These are phyloP conservation scores for Odontophorus gujanensis DNA, from an alignment of 2,113 vertebrate genomes.

Conservation along the genomic window DNA sequence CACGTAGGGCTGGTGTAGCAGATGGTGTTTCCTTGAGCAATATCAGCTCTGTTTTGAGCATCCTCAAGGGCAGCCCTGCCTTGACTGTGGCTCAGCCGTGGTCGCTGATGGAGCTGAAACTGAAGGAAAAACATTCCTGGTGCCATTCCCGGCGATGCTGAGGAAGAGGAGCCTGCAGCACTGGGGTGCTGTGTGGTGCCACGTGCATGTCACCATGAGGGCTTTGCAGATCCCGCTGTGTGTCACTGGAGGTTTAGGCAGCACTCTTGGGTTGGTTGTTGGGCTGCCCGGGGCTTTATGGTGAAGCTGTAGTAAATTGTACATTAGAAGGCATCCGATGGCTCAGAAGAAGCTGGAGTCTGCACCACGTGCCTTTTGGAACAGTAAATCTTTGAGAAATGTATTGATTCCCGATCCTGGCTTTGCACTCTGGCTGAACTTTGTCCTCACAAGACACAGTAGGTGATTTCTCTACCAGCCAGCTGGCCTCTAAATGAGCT, in stretches of 20 bases:
- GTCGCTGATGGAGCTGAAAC: neutral
- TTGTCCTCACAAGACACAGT: conserved; percentile 47
- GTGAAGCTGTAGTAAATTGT: neutral
- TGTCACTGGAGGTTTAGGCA: neutral
- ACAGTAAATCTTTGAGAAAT: conserved; percentile 40
- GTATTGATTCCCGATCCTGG: conserved; percentile 52
- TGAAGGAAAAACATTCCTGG: neutral
- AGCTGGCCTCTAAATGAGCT: conserved; percentile 62
- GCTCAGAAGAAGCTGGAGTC: neutral
- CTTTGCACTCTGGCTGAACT: conserved; percentile 66
- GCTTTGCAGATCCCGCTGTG: neutral
- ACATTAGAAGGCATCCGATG: neutral
- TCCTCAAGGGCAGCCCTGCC: neutral
- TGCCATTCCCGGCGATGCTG: neutral
- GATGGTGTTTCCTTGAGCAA: neutral
- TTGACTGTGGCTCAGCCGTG: fast-evolving
- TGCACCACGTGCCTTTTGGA: neutral
- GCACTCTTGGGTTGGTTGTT: neutral
- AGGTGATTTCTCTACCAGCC: conserved; percentile 62
- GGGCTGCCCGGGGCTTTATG: neutral
- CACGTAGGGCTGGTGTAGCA: neutral
- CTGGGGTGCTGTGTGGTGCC: neutral
- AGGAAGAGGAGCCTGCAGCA: neutral
- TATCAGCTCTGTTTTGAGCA: neutral
- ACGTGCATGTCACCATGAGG: fast-evolving